Evolutionary conservation across 1,140 invertebrate species (phyloP), one percentile per base, ranked within the genome.

Genomic region (Hirudo medicinalis): DNA sequence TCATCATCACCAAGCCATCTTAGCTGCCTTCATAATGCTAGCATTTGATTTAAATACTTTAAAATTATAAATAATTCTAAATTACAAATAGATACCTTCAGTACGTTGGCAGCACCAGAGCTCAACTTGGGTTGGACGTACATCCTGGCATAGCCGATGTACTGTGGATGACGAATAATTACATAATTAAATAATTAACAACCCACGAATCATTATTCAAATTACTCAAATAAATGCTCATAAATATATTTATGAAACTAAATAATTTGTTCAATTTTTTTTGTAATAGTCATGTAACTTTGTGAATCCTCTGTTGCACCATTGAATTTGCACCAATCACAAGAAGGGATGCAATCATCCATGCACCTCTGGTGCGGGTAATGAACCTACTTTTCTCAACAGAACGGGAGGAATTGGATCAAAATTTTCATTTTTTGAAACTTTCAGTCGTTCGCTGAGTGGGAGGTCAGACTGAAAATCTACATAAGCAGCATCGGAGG

Each of bases 71-170:
- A 36, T 13, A 49, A 49, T 49, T 17, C 17, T 3, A 72, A 32
- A 17, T 22, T 72, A 22, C 9, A 60, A 29, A 29, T 29, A 72
- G 69, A 0, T 29, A 81, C 80, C 79, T 81, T 87, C 17, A 96
- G 78, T 9, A 88, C 80, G 72, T 83, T 80, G 8, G 86, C 87
- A 22, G 92, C 91, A 67, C 87, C 86, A 25, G 77, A 77, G 67
- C 86, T 87, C 66, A 97, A 82, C 78, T 86, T 86, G 19, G 93
- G 91, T 75, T 89, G 87, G 0, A 94, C 89, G 83, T 93, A 92
- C 80, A 92, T 89, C 70, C 88, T 86, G 0, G 92, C 91, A 83
- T 95, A 96, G 0, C 89, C 89, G 67, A 96, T 89, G 78, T 94
- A 97, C 83, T 94, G 74, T 9, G 78, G 77, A 49, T 54, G 32